Percentiles rank a stretch among this genome's conserved stretches.
phyloP scores from a whole-genome alignment of 1,140 invertebrate genomes.

The Contarinia nasturtii region DNA sequence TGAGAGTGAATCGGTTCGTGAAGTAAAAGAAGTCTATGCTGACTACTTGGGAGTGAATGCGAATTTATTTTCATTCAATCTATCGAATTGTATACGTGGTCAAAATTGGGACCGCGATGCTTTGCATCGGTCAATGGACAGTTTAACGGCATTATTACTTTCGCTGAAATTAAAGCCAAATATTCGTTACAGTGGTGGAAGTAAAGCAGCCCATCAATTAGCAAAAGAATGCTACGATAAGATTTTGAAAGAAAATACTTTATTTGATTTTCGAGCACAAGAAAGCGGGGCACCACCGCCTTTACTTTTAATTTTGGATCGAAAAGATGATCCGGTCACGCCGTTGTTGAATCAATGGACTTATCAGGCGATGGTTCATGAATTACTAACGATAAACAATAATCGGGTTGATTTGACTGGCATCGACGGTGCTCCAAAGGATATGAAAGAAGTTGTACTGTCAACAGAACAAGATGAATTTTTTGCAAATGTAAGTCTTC shows the following conservation, averaged over 20 bases:
- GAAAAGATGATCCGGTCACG: slow-evolving; percentile 86
- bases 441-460: slow-evolving; percentile 81
- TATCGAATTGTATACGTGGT: slow-evolving; percentile 38
- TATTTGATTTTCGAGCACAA: slow-evolving; percentile 70
- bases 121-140: slow-evolving; percentile 64
- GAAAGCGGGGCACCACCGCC: slow-evolving; percentile 40
- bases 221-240: slow-evolving; percentile 71
- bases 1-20: slow-evolving; percentile 89
- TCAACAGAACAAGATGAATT: slow-evolving; percentile 95
- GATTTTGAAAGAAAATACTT: slow-evolving; percentile 64
- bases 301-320: slow-evolving; percentile 71
- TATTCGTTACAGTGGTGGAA: slow-evolving; percentile 82
- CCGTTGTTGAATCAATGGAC: slow-evolving; percentile 98
- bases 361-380: slow-evolving; percentile 99
- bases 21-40: slow-evolving; percentile 87
- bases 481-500: slow-evolving; percentile 59
- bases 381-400: slow-evolving; percentile 84
- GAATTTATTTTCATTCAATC: slow-evolving; percentile 68
- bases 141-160: slow-evolving; percentile 70
- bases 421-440: slow-evolving; percentile 66
- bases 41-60: slow-evolving; percentile 85
- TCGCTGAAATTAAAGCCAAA: slow-evolving; percentile 79
- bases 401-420: slow-evolving; percentile 82
- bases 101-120: slow-evolving; percentile 53
- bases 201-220: slow-evolving; percentile 64